Evolutionary conservation across 2,888 invertebrate genomes (phyloP).

Genomic region (Luperina testacea): DNA sequence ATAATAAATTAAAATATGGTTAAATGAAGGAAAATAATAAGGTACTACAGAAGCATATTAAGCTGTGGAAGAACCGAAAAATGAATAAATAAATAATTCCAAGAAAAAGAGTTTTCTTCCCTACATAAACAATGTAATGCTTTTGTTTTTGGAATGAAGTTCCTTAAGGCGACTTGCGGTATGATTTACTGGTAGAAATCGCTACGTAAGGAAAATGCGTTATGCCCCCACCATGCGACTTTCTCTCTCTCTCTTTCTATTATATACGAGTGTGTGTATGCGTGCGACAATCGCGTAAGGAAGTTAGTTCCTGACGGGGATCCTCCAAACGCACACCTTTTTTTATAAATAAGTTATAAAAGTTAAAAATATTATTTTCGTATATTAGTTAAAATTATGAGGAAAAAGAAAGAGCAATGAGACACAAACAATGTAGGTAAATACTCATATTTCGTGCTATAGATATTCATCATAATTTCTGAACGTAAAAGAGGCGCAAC

Average conservation of each 20-base stretch:
- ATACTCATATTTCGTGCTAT: not conserved
- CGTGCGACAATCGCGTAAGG: not conserved
- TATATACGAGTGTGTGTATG: not conserved
- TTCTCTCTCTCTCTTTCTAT: not conserved
- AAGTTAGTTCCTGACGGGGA: not conserved
- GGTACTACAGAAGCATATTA: constrained; percentile 30
- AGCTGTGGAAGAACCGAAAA: not conserved
- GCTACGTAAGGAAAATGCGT: no score
- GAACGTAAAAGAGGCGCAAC: not conserved
- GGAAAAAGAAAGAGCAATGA: not conserved
- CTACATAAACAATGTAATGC: not conserved
- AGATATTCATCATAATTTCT: not conserved
- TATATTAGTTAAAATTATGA: not conserved
- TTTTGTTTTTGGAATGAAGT: not conserved
- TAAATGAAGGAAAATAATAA: constrained; percentile 35
- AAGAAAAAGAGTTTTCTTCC: not conserved
- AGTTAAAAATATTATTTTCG: no score
- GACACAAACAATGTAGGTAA: not conserved
- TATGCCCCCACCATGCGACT: not conserved
- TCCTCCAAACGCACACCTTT: not conserved
- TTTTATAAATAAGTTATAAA: no score
- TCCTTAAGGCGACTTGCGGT: not conserved
- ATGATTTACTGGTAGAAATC: no score
- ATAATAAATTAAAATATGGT: constrained; percentile 63
- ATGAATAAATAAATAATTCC: not conserved